Conservation (phyloP, 2,888 invertebrate genomes). For the Plagodis dolabraria region DNA sequence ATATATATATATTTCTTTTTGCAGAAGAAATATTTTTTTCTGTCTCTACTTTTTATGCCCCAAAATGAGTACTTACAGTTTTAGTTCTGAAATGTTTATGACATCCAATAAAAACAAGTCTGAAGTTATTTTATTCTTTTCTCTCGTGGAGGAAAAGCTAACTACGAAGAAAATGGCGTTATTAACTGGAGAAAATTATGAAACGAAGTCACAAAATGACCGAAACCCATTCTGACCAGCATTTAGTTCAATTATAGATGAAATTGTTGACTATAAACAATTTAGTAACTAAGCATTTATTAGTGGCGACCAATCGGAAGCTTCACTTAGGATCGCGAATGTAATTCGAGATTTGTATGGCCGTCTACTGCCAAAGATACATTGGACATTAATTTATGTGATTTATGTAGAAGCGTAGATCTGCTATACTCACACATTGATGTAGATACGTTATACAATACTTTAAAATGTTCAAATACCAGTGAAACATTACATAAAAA, state of each 20-base stretch:
- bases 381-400: conserved; percentile 18
- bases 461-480: too few species aligned
- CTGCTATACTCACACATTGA: conserved; percentile 11
- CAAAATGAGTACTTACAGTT: too few species aligned
- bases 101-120: too few species aligned
- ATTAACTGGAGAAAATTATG: too few species aligned
- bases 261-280: conserved; percentile 26
- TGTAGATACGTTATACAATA: conserved; percentile 3
- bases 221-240: conserved; percentile 20
- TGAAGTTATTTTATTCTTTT: too few species aligned
- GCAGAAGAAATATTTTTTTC: too few species aligned
- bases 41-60: too few species aligned
- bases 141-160: too few species aligned
- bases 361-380: conserved; percentile 28
- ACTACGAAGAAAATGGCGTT: too few species aligned
- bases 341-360: conserved; percentile 24
- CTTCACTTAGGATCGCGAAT: conserved; percentile 31
- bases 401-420: conserved; percentile 20
- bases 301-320: conserved; percentile 11
- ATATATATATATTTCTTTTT: too few species aligned
- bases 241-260: conserved; percentile 34
- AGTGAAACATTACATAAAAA: too few species aligned
- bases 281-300: conserved; percentile 18
- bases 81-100: too few species aligned
- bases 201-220: conserved; percentile 2